Conservation (phyloP, 2,797 vertebrate genomes). For the Thaleichthys pacificus region DNA sequence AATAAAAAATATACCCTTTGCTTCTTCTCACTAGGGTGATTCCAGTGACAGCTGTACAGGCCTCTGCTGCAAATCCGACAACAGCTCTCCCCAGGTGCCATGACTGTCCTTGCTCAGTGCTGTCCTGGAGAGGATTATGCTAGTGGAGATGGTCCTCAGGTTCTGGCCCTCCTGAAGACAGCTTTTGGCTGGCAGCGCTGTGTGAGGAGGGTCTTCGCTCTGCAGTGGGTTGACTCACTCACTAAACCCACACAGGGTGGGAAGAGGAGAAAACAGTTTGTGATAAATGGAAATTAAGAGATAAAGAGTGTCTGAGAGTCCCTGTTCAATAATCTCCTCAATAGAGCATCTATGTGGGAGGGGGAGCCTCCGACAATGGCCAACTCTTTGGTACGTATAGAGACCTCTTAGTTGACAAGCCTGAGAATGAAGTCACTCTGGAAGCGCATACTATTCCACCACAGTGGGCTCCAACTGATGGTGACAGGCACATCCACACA, state of each 20-base stretch:
- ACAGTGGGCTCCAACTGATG: constrained; percentile 28
- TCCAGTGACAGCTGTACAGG: constrained; percentile 85
- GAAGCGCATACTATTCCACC: constrained; percentile 21
- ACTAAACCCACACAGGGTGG: constrained; percentile 11
- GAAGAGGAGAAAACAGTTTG: not conserved
- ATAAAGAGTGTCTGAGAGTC: constrained; percentile 35
- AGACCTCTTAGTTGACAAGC: constrained; percentile 21
- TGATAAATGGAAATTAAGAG: constrained; percentile 12
- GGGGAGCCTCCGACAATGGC: constrained; percentile 53
- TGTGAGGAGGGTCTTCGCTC: not conserved
- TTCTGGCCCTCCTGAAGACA: not conserved
- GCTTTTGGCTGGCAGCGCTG: constrained; percentile 18
- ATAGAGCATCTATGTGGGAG: constrained; percentile 52
- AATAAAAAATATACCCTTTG: constrained; percentile 59
- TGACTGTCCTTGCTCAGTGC: constrained; percentile 33
- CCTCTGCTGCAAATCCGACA: constrained; percentile 75
- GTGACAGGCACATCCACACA: constrained; percentile 61
- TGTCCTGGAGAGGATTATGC: not conserved
- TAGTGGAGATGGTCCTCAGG: not conserved
- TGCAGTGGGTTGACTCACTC: constrained; percentile 13
- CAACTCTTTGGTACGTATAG: constrained; percentile 47
- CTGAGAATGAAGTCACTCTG: constrained; percentile 47
- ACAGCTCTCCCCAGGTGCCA: constrained; percentile 41
- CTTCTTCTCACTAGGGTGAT: constrained; percentile 29
- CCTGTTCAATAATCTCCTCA: constrained; percentile 46